These are phyloP conservation scores for Gerris lacustris DNA, from an alignment of 2,888 invertebrate species.

Conservation along the genomic window DNA sequence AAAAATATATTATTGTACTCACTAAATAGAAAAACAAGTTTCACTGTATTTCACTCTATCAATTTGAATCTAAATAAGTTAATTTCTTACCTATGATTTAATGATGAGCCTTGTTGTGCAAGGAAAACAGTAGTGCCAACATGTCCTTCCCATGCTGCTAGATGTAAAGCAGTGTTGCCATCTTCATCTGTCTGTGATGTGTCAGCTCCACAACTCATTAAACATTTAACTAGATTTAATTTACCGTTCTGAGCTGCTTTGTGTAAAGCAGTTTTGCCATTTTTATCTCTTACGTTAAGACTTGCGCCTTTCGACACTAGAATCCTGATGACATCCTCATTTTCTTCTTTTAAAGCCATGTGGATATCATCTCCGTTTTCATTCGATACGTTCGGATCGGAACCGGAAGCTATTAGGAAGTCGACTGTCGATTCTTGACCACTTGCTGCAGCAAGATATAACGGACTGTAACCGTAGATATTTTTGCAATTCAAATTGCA, in stretches of 20 bases:
- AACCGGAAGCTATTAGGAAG: neutral
- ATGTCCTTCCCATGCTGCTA: slow-evolving; percentile 7
- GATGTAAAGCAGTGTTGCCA: slow-evolving; percentile 11
- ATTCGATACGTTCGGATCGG: neutral
- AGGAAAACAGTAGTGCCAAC: slow-evolving; percentile 2
- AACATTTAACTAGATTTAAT: neutral
- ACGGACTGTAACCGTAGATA: neutral
- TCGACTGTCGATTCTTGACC: neutral
- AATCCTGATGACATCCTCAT: neutral
- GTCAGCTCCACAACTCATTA: slow-evolving; percentile 8
- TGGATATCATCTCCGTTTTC: slow-evolving; percentile 3
- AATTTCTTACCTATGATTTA: slow-evolving; percentile 9
- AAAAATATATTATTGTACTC: no score
- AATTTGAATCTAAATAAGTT: no score
- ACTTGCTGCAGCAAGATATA: neutral
- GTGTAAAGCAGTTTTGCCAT: slow-evolving; percentile 9
- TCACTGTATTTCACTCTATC: no score
- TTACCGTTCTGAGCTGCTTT: slow-evolving; percentile 12
- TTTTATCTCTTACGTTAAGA: neutral
- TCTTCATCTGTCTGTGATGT: neutral
- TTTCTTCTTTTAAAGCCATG: slow-evolving; percentile 10
- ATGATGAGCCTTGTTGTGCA: neutral
- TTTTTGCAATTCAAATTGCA: neutral
- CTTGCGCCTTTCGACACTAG: slow-evolving; percentile 10
- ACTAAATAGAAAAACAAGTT: no score